Conservation (phyloP, 1,140 invertebrate genomes). For the Lordiphosa clarofinis region DNA sequence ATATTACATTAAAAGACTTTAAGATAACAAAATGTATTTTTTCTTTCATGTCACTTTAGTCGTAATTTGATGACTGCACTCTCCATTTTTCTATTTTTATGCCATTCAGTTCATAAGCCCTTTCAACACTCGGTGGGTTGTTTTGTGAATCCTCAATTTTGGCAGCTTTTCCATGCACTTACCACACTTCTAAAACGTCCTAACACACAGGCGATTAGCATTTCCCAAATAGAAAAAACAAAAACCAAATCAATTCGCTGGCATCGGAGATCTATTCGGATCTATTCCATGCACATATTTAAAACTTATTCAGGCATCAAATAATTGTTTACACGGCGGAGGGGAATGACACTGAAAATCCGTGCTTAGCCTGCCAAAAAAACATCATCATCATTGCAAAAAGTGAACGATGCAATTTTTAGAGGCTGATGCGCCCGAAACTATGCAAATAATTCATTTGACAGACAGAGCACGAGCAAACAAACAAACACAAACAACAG, state of each 20-base stretch:
- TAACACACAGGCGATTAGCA: constrained; percentile 49
- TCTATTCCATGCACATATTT: constrained; percentile 51
- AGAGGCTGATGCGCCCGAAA: constrained; percentile 42
- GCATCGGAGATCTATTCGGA: constrained; percentile 33
- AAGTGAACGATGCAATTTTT: constrained; percentile 23
- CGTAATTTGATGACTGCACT: no score
- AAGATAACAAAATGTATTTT: no score
- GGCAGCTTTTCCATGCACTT: constrained; percentile 27
- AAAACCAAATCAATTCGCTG: not conserved
- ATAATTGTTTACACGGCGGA: constrained; percentile 66
- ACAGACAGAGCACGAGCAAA: constrained; percentile 47
- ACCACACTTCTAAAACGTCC: constrained; percentile 14
- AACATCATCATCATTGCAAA: not conserved
- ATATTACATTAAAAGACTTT: no score
- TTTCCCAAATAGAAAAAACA: not conserved
- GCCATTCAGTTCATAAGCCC: no score
- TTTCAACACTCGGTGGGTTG: not conserved
- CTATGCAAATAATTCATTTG: constrained; percentile 77
- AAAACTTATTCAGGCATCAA: constrained; percentile 69
- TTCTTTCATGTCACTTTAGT: no score
- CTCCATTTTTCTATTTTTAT: no score
- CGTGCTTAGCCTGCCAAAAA: constrained; percentile 55
- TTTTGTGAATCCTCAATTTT: constrained; percentile 10
- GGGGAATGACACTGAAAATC: constrained; percentile 45
- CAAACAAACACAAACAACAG: constrained; percentile 27